phyloP scores from a whole-genome alignment of 2,113 vertebrate species.

The Gymnorhina tibicen region DNA sequence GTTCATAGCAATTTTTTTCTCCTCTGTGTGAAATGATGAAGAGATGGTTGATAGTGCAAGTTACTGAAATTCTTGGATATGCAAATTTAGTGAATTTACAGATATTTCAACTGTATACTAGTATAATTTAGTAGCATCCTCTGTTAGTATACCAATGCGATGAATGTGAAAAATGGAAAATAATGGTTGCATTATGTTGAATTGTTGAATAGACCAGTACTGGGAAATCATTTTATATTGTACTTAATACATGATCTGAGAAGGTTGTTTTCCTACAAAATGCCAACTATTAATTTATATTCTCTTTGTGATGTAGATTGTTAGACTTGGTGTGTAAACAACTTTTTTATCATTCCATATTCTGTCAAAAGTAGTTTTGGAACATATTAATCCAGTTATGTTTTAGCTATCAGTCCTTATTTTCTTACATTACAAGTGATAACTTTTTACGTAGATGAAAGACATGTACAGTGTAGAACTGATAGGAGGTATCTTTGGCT shows the following conservation, averaged over 20 bases:
- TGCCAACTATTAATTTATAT: not conserved
- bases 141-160: not conserved
- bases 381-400: not conserved
- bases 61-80: not conserved
- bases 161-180: not conserved
- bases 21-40: not conserved
- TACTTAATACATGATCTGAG: not conserved
- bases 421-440: not conserved
- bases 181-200: not conserved
- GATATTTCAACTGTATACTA: not conserved
- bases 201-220: not conserved
- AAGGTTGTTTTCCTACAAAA: not conserved
- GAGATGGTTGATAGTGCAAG: not conserved
- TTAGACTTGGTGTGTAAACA: not conserved
- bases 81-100: not conserved
- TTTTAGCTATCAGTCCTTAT: not conserved
- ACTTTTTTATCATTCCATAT: not conserved
- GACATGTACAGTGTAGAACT: not conserved
- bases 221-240: not conserved
- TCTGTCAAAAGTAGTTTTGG: not conserved
- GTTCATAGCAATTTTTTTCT: not conserved
- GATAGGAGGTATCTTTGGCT: not conserved
- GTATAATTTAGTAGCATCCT: not conserved
- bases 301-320: not conserved
- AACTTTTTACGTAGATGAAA: not conserved